Evolutionary conservation across 1,140 invertebrate genomes (phyloP), one percentile per base, ranked within the genome.

Genomic region (Ctenoplectra terminalis): DNA sequence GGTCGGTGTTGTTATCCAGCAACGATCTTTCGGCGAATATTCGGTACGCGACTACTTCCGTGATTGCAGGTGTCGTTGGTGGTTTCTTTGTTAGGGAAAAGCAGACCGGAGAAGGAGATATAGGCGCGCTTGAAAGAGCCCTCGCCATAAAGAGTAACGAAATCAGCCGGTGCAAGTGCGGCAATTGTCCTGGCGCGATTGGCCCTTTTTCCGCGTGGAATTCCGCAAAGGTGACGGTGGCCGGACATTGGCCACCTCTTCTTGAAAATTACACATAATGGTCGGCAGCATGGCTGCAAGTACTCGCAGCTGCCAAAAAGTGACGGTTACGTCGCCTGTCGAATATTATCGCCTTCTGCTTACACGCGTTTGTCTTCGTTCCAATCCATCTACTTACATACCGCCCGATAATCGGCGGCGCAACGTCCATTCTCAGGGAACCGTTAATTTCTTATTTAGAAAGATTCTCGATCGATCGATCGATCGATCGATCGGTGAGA

Each of bases 181-280:
- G 20, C 56, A 61, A 46, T 58, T 46, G 52, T n/a, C 75, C 29
- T 15, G 8, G 48, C n/a, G 61, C 40, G 37, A 81, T 76, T 58
- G 54, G 13, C 31, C 40, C 20, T n/a, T 64, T 77, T 69, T 31
- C 73, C 80, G 61, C 54, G 64, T 29, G 56, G 37, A 70, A 56
- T 63, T 66, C 17, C 17, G 69, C 0, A 17, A 54, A 43, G 13
- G n/a, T 29, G 54, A 71, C 40, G 34, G 20, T 7, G 3, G 2
- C 4, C 40, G 43, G n/a, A 23, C 20, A 63, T 13, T n/a, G 4
- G 60, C 20, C 71, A 26, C 61, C 31, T 75, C 8, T 23, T 56
- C 13, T 7, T 72, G 79, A 77, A 86, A 86, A 86, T 86, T 85
- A 78, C 50, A 78, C 58, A 78, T 85, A 86, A 86, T 82, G 60